Evolutionary conservation across 2,888 invertebrate genomes (phyloP).

Genomic region (Latrodectus elegans): DNA sequence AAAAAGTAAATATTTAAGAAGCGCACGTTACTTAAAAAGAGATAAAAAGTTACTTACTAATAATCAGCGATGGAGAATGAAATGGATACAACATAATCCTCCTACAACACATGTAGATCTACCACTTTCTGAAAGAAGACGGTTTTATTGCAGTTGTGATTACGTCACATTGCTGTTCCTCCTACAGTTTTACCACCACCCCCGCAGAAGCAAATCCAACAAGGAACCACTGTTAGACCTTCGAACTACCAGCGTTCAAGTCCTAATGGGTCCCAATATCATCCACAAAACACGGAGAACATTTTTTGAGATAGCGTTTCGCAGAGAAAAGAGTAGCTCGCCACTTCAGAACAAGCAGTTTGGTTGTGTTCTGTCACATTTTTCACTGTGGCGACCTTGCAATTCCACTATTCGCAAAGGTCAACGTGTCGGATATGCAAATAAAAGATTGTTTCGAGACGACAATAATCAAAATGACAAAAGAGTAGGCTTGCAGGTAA

Average conservation of each 20-base stretch:
- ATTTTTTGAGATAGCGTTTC: conserved; percentile 43
- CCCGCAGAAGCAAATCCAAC: conserved; percentile 56
- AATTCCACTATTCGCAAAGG: conserved; percentile 30
- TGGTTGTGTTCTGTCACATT: conserved; percentile 24
- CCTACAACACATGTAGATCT: conserved; percentile 61
- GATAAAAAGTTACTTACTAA: conserved; percentile 52
- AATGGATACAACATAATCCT: conserved; percentile 68
- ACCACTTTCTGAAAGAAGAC: conserved; percentile 43
- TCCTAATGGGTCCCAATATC: conserved; percentile 46
- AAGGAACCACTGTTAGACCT: conserved; percentile 64
- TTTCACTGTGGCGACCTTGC: conserved; percentile 37
- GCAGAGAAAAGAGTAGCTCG: conserved; percentile 23
- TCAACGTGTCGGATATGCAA: conserved; percentile 55
- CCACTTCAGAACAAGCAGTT: conserved; percentile 44
- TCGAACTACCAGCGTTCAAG: conserved; percentile 29
- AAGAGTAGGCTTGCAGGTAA: no score
- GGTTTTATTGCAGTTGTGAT: conserved; percentile 23
- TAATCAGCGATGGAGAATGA: conserved; percentile 61
- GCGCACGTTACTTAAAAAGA: conserved; percentile 7
- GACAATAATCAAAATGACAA: conserved; percentile 17
- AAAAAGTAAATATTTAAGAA: conserved; percentile 13
- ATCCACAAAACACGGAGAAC: conserved; percentile 36
- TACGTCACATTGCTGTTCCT: conserved; percentile 60
- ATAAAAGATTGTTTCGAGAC: conserved; percentile 37
- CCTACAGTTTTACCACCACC: conserved; percentile 57